These are phyloP conservation scores for Lutjanus argentimaculatus DNA, from an alignment of 2,797 vertebrate species.

Conservation along the genomic window DNA sequence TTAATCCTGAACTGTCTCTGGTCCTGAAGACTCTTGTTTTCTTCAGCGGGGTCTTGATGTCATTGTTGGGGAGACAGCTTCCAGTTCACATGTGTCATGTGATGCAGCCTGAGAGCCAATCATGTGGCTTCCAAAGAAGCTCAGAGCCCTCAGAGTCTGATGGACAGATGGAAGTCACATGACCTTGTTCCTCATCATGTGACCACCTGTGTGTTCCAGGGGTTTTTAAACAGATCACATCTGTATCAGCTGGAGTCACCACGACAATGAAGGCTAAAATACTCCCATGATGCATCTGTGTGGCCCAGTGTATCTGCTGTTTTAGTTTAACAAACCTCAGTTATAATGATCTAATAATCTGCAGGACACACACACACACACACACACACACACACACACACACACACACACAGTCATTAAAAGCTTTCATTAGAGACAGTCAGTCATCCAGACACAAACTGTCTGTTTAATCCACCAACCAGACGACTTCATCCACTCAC, in stretches of 20 bases:
- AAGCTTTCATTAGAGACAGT: constrained; percentile 49
- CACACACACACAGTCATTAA: constrained; percentile 51
- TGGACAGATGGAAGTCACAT: too few species aligned
- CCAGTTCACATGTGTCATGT: too few species aligned
- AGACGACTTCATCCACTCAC: constrained; percentile 51
- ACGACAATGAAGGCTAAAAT: neutral
- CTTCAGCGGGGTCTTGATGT: too few species aligned
- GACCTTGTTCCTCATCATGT: too few species aligned
- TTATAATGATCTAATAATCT: constrained; percentile 29
- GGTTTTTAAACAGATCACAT: neutral
- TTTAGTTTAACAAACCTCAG: constrained; percentile 7
- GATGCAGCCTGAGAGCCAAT: too few species aligned
- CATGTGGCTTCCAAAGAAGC: too few species aligned
- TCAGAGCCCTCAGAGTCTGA: too few species aligned
- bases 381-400: neutral
- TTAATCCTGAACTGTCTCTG: too few species aligned
- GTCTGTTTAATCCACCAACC: constrained; percentile 59
- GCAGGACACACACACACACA: neutral
- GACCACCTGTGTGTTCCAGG: neutral
- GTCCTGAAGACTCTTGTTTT: too few species aligned
- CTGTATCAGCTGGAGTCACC: neutral
- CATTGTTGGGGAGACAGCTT: too few species aligned
- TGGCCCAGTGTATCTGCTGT: neutral
- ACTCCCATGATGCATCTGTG: constrained; percentile 12
- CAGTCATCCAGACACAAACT: constrained; percentile 50